phyloP scores from a whole-genome alignment of 1,140 invertebrate species.

The Tetramorium parvispinum region DNA sequence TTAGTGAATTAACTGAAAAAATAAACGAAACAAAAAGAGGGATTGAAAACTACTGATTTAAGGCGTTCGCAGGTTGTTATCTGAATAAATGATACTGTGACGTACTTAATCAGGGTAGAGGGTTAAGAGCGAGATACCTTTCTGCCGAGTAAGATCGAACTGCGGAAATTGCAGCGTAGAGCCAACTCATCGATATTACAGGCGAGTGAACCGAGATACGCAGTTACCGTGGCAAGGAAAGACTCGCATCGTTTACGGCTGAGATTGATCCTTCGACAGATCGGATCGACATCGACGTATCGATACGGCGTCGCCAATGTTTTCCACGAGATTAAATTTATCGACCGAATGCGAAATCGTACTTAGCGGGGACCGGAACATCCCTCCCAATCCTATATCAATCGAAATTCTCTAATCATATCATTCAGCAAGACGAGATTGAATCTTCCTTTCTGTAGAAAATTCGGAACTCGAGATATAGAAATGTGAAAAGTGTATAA shows the following conservation, averaged over 20 bases:
- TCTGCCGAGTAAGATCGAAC: background rate
- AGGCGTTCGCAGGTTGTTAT: conserved; percentile 2
- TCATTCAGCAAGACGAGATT: conserved; percentile 11
- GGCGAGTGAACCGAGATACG: conserved; percentile 45
- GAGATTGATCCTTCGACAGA: conserved; percentile 37
- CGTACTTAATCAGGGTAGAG: conserved; percentile 5
- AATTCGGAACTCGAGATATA: background rate
- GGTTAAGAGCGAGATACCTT: conserved; percentile 17
- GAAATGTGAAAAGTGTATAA: background rate
- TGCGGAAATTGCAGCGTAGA: conserved; percentile 42
- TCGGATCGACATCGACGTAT: conserved; percentile 41
- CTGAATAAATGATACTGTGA: conserved; percentile 29
- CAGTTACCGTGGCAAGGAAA: background rate
- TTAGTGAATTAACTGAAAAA: background rate
- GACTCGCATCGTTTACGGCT: background rate
- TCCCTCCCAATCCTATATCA: background rate
- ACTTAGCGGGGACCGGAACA: conserved; percentile 32
- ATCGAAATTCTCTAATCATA: conserved; percentile 34
- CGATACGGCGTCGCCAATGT: conserved; percentile 22
- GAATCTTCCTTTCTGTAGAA: background rate
- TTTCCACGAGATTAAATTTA: conserved; percentile 44
- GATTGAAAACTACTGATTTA: conserved; percentile 2
- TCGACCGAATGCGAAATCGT: conserved; percentile 40
- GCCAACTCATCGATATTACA: conserved; percentile 53
- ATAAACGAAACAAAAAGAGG: background rate